Evolutionary conservation across 2,888 invertebrate species (phyloP).

Genomic region (Oxystoma pomonae): DNA sequence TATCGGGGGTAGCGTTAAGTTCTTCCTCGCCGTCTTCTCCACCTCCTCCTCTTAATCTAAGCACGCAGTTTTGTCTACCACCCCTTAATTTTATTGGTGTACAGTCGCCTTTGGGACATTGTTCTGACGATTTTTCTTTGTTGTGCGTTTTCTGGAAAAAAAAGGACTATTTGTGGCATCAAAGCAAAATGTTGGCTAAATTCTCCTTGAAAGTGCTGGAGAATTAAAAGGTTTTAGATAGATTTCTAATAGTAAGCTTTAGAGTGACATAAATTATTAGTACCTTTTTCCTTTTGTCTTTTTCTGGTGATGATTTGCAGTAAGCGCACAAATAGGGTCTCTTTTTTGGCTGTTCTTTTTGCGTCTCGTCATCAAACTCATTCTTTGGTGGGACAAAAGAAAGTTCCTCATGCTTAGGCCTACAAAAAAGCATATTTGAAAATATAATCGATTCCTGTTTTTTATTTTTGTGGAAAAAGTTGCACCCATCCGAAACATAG

Average conservation of each 20-base stretch:
- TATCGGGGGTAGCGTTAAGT: too few species aligned
- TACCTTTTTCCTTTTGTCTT: not conserved
- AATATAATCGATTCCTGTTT: too few species aligned
- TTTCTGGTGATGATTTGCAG: not conserved
- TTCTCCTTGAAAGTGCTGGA: too few species aligned
- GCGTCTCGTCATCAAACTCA: not conserved
- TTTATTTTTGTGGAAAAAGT: too few species aligned
- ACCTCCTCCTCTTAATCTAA: conserved; percentile 6
- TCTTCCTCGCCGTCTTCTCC: too few species aligned
- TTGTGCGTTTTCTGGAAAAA: not conserved
- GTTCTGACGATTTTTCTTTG: not conserved
- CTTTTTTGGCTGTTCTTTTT: not conserved
- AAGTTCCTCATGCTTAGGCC: conserved; percentile 32
- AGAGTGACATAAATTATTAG: too few species aligned
- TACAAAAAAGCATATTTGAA: conserved; percentile 2
- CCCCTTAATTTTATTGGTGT: conserved; percentile 7
- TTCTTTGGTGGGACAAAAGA: conserved; percentile 29
- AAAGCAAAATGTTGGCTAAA: too few species aligned
- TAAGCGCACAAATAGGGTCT: not conserved
- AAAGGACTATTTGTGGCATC: too few species aligned
- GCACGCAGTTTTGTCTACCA: conserved; percentile 1
- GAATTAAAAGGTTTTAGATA: too few species aligned
- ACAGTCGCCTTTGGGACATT: conserved; percentile 11
- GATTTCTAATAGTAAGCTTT: too few species aligned
- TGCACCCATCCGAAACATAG: too few species aligned